Conservation (phyloP, 1,140 invertebrate genomes). For the Vanessa atalanta region DNA sequence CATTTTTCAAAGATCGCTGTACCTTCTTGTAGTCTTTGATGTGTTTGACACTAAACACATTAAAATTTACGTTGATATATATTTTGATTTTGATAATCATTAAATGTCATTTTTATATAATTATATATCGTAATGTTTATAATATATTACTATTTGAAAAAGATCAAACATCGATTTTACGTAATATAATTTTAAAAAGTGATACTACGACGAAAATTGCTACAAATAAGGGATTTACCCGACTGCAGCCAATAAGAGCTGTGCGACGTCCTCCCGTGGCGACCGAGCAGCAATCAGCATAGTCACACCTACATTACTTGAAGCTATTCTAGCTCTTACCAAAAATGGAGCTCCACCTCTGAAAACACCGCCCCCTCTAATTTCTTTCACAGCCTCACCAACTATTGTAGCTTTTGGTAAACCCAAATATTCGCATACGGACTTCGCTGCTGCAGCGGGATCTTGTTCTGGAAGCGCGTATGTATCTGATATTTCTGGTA, state of each 20-base stretch:
- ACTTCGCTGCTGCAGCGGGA: constrained; percentile 89
- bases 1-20: too few relatives aligned
- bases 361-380: constrained; percentile 84
- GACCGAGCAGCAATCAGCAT: constrained; percentile 86
- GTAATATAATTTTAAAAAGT: too few relatives aligned
- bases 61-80: too few relatives aligned
- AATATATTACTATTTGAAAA: too few relatives aligned
- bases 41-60: too few relatives aligned
- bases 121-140: too few relatives aligned
- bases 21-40: too few relatives aligned
- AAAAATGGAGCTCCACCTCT: constrained; percentile 93
- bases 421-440: constrained; percentile 90
- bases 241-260: constrained; percentile 92
- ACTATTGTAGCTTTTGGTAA: constrained; percentile 85
- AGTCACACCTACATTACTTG: constrained; percentile 88
- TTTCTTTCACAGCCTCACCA: constrained; percentile 81
- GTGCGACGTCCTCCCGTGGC: constrained; percentile 86
- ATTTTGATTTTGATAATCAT: too few relatives aligned
- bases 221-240: constrained; percentile 82
- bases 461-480: constrained; percentile 84
- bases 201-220: too few relatives aligned
- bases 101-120: too few relatives aligned
- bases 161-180: neutral
- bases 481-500: constrained; percentile 65
- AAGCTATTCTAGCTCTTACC: constrained; percentile 92